Conservation (phyloP, 2,113 vertebrate species). For the Chinchilla lanigera region DNA sequence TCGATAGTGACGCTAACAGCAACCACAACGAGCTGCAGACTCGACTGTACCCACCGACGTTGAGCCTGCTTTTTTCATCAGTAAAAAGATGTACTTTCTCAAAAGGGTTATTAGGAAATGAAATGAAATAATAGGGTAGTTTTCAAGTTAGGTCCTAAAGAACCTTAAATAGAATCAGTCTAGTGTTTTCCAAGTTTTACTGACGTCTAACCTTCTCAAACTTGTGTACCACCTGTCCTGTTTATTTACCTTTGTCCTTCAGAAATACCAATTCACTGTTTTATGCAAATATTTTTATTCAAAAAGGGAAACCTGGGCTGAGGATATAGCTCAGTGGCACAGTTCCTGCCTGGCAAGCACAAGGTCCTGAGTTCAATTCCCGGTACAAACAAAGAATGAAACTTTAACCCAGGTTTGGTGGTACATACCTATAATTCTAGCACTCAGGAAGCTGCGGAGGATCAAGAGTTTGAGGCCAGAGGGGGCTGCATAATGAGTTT, state of each 20-base stretch:
- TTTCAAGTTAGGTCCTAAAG: conserved; percentile 24
- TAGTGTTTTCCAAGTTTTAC: conserved; percentile 5
- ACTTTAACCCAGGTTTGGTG: too few relatives aligned
- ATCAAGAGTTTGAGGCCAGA: not conserved
- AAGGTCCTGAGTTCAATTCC: too few relatives aligned
- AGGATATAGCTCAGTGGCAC: too few relatives aligned
- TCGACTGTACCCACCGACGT: not conserved
- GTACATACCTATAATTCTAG: not conserved
- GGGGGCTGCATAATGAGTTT: not conserved
- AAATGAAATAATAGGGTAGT: not conserved
- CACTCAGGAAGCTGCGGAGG: not conserved
- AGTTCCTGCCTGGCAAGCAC: too few relatives aligned
- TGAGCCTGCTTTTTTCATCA: not conserved
- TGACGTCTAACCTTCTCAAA: not conserved
- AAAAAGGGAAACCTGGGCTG: not conserved
- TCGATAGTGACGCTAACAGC: not conserved
- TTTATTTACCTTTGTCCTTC: not conserved
- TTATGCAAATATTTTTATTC: conserved; percentile 11
- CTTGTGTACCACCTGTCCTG: not conserved
- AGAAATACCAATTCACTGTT: conserved; percentile 26
- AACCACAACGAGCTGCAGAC: not conserved
- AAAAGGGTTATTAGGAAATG: not conserved
- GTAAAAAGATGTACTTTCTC: conserved; percentile 7
- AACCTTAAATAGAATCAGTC: conserved; percentile 17
- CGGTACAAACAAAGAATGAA: too few relatives aligned